phyloP scores from a whole-genome alignment of 2,888 invertebrate species.

The Epirrita christyi region DNA sequence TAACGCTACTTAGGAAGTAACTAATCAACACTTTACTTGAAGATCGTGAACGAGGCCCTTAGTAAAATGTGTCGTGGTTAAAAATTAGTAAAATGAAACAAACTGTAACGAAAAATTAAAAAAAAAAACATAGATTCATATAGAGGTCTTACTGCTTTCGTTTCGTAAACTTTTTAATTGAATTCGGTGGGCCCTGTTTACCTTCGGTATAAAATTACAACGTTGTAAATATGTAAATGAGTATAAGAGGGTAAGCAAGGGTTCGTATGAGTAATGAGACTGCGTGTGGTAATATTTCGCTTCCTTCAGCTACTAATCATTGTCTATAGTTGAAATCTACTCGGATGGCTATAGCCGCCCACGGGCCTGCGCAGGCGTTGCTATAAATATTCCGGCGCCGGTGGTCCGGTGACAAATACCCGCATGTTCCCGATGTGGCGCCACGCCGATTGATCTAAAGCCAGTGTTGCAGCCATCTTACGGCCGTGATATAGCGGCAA shows the following conservation, averaged over 20 bases:
- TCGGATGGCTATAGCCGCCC: slow-evolving; percentile 65
- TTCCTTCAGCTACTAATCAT: slow-evolving; percentile 49
- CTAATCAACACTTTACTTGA: no score
- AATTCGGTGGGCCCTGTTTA: slow-evolving; percentile 5
- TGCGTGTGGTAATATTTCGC: slow-evolving; percentile 44
- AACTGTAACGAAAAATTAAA: no score
- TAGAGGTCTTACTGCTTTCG: no score
- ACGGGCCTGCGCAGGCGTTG: slow-evolving; percentile 70
- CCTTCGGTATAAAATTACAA: slow-evolving; percentile 40
- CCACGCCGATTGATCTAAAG: slow-evolving; percentile 77
- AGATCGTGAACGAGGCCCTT: no score
- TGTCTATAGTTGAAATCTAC: slow-evolving; percentile 52
- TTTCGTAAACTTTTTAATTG: no score
- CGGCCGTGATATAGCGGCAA: no score
- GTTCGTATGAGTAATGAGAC: slow-evolving; percentile 43
- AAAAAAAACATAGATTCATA: no score
- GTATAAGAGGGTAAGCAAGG: slow-evolving; percentile 59
- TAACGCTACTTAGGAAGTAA: no score
- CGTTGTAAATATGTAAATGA: slow-evolving; percentile 64
- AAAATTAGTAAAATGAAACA: no score
- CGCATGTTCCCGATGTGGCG: slow-evolving; percentile 71
- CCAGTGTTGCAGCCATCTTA: not conserved
- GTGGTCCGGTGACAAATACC: slow-evolving; percentile 84
- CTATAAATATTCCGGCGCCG: slow-evolving; percentile 82
- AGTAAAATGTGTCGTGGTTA: no score